Base-by-base conservation (phyloP, 2,797 vertebrate genomes). In the Adrianichthys oophorus region DNA sequence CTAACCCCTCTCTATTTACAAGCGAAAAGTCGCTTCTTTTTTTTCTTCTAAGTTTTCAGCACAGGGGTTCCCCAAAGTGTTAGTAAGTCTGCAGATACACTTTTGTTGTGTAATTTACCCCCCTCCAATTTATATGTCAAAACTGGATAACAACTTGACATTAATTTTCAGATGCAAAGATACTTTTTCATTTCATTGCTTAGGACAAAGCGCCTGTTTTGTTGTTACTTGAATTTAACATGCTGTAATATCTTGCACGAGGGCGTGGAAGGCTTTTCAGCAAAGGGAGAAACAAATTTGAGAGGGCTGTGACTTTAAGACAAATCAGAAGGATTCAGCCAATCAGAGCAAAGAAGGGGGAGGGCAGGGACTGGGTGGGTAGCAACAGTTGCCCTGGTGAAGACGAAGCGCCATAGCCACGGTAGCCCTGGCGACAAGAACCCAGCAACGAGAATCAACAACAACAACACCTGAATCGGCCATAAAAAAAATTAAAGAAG, bases 341-440 rank as follows among this genome's bases (percentile, higher is more conserved):
- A 90, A 93, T 92, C 86, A 82, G 69, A 72, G 29, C 52, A 16
- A 10, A 40, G 64, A 48, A 77, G 84, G 84, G 91, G 93, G 93
- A 89, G 92, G 92, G 88, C 74, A 82, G 74, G 80, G 85, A 83
- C 74, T 81, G 88, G 92, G 94, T 94, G 94, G 95, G 94, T 98
- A 97, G 96, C 96, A 98, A 98, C 96, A 96, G 95, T 97, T 98
- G 95, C 95, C 96, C 95, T 94, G 95, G 95, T 96, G 96, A 97
- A 94, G 95, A 97, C 95, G 95, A 95, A 92, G 95, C 95, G 95
- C 96, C 95, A 98, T 97, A 98, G 95, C 93, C 95, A 95, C 96
- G 93, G 96, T 98, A 96, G 95, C 95, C 96, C 94, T 98, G 95
- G 96, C 95, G 95, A 98, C 96, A 95, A 96, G 95, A 96, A 93